Conservation (phyloP, 2,888 invertebrate species). For the Chelonus formosanus region DNA sequence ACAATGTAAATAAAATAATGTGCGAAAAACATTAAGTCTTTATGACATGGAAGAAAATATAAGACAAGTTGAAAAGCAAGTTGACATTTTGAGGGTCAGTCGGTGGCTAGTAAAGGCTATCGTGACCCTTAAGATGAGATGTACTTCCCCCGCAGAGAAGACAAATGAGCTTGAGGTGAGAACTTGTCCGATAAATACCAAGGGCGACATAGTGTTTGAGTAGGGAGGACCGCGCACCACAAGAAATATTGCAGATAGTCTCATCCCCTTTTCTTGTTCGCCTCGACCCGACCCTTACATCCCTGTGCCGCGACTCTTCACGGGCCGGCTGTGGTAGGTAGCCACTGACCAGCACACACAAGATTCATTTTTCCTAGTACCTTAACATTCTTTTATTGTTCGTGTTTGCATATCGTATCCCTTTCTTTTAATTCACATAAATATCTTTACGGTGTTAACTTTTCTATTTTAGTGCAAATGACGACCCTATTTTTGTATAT, state of each 20-base stretch:
- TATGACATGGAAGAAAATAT: neutral
- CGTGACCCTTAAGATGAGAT: slow-evolving; percentile 35
- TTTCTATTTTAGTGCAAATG: slow-evolving; percentile 10
- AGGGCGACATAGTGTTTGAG: slow-evolving; percentile 65
- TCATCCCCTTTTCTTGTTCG: slow-evolving; percentile 33
- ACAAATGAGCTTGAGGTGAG: slow-evolving; percentile 66
- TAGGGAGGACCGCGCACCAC: slow-evolving; percentile 57
- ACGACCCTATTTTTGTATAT: neutral
- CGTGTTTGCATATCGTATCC: slow-evolving; percentile 6
- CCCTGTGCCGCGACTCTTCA: slow-evolving; percentile 23
- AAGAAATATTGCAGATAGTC: slow-evolving; percentile 60
- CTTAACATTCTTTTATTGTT: slow-evolving; percentile 41
- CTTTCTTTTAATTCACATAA: slow-evolving; percentile 10
- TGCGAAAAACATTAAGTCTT: no score
- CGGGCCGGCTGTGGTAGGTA: slow-evolving; percentile 35
- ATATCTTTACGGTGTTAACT: slow-evolving; percentile 22
- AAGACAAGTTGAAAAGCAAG: slow-evolving; percentile 15
- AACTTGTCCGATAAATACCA: slow-evolving; percentile 66
- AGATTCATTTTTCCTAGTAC: slow-evolving; percentile 46
- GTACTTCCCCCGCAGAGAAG: slow-evolving; percentile 54
- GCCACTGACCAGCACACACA: slow-evolving; percentile 42
- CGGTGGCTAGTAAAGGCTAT: slow-evolving; percentile 33
- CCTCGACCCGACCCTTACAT: slow-evolving; percentile 32
- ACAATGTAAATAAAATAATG: no score
- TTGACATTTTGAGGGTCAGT: slow-evolving; percentile 21